Base-by-base conservation (phyloP, 2,888 invertebrate genomes). In the Melipona beecheii region DNA sequence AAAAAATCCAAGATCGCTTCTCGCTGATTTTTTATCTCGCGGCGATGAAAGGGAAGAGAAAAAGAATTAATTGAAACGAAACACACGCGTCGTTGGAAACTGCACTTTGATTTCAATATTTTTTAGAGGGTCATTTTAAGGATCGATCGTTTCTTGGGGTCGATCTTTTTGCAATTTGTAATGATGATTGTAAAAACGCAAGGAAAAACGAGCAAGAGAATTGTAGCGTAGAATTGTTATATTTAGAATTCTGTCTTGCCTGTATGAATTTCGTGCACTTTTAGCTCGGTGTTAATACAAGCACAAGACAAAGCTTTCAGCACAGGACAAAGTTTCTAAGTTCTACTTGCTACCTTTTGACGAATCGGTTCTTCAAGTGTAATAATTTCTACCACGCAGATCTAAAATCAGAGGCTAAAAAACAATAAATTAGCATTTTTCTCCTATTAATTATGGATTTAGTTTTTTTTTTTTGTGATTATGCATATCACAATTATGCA, bases 1-100 rank as follows among this genome's bases (percentile, higher is more conserved):
- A 70, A 76, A 70, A 70, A 70, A 56, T 64, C 50, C 24, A 4
- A 36, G 50, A 70, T 54, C 60, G 27, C 36, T 19, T 21, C 4
- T 13, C 19, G 49, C 65, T n/a, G 54, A 75, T 69, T 58, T n/a
- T 54, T 62, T 65, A 21, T 21, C 27, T 43, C 13, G 13, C 3
- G 2, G 17, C 9, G 43, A 9, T 43, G 43, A 43, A 43, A 43
- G 9, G 43, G 43, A 9, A 43, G 1, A 43, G 11, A 43, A 1
- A 1, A 43, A 43, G 31, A 36, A 52, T n/a, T 54, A 68, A 75
- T 52, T 27, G 36, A 68, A 68, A 50, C 17, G 13, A 43, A 43
- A 43, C 36, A 4, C 2, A 36, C 43, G 17, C 11, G 62, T 17
- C 17, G 60, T 54, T 54, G 27, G n/a, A 75, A 75, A 70, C 21